These are phyloP conservation scores for Arrhamphus sclerolepis DNA, from an alignment of 2,797 vertebrate species.

Conservation along the genomic window DNA sequence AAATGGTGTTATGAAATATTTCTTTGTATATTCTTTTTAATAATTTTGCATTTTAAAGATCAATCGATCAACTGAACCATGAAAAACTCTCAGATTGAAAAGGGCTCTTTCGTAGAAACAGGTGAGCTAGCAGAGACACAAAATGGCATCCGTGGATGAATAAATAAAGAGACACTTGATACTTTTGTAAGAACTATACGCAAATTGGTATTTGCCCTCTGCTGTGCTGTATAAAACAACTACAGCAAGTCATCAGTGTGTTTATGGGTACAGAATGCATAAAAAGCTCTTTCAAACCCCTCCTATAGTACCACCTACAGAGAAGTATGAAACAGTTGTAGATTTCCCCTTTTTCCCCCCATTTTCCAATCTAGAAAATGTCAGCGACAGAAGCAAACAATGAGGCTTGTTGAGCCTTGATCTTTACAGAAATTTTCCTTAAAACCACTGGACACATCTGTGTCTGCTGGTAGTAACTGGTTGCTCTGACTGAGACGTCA, in stretches of 20 bases:
- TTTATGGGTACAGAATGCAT: no score
- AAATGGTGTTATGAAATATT: no score
- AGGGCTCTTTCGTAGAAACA: not conserved
- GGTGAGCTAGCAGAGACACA: constrained; percentile 32
- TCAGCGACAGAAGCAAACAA: not conserved
- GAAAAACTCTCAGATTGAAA: no score
- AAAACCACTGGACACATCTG: constrained; percentile 47
- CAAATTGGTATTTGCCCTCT: not conserved
- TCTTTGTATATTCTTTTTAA: no score
- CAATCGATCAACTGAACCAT: no score
- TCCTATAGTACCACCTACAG: not conserved
- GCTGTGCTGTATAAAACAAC: no score
- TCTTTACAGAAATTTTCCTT: constrained; percentile 51
- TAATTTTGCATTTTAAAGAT: no score
- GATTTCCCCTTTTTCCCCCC: no score
- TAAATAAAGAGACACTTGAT: constrained; percentile 57
- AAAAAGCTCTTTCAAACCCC: no score
- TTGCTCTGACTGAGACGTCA: constrained; percentile 3
- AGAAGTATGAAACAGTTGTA: no score
- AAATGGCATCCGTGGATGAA: constrained; percentile 64
- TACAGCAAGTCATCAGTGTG: no score
- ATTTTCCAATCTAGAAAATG: not conserved
- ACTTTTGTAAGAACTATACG: not conserved
- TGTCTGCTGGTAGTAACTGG: constrained; percentile 61
- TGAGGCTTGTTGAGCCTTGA: not conserved